Evolutionary conservation across 1,140 invertebrate species (phyloP), one percentile per base, ranked within the genome.

Genomic region (Drosophila ananassae): DNA sequence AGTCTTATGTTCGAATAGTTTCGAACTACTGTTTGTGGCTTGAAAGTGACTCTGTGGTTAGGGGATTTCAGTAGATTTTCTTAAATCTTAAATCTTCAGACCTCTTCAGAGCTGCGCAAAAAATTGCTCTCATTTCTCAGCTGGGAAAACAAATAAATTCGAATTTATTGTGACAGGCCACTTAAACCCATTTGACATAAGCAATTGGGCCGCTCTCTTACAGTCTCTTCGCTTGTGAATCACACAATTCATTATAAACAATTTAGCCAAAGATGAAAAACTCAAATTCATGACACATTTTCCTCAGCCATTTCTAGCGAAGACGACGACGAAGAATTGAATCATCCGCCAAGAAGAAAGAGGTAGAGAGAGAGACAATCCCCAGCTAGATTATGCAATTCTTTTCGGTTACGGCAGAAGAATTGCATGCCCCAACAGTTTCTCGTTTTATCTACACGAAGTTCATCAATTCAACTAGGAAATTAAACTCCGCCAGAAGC

Each of bases 401-500:
- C 54, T 37, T 37, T 37, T 69, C 21, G 25, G 57, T 59, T 59
- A 59, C 66, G 28, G 54, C 47, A 72, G 54, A 71, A 74, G 79
- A 82, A 78, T 82, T 82, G 79, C 79, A 83, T 83, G 80, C 76
- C 67, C 80, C 80, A 83, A 74, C 82, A 83, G 78, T 62, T 78
- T 79, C 50, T 37, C 37, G n/a, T 52, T 62, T 63, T 83, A 83
- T 83, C 80, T 84, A 64, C 77, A 84, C 80, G 81, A 84, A 84
- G 80, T 84, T 84, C 80, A 84, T 84, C 80, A 84, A 85, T 83
- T 84, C 80, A 67, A 77, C 79, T 68, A 47, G 79, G 74, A 83
- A 81, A 81, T 81, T 81, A 81, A 82, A 82, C 68, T 60, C 68
- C 66, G 64, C 57, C 47, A 62, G 52, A 81, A 62, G 60, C 77